Percentiles rank a stretch among this genome's conserved stretches.
phyloP scores from a whole-genome alignment of 2,797 vertebrate genomes.

The Octomys mimax region DNA sequence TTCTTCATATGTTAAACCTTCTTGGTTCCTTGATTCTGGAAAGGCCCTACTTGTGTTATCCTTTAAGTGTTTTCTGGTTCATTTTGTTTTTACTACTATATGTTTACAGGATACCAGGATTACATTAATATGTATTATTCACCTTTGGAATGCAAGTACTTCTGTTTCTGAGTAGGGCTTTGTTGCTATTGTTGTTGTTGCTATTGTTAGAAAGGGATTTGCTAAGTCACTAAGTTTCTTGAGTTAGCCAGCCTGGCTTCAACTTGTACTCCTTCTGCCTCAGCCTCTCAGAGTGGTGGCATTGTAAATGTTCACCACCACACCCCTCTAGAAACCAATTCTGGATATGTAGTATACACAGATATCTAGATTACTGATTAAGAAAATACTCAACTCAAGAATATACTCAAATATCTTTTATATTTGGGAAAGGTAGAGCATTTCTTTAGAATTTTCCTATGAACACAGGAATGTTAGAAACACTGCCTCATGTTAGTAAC shows the following conservation, averaged over 20 bases:
- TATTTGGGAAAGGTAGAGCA: not conserved
- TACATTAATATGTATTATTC: not conserved
- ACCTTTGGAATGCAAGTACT: not conserved
- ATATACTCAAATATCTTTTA: not conserved
- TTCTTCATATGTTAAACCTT: not conserved
- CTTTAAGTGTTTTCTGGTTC: not conserved
- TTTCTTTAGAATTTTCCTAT: slow-evolving; percentile 14
- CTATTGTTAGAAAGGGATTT: not conserved
- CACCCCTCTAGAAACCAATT: not conserved
- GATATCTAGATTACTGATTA: not conserved
- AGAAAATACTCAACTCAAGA: not conserved
- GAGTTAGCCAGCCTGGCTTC: not conserved
- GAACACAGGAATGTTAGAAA: not conserved
- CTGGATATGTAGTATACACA: not conserved
- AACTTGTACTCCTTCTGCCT: not conserved
- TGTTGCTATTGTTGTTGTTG: too few species aligned
- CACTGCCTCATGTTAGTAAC: not conserved
- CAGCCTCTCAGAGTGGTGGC: not conserved
- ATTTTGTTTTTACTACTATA: not conserved
- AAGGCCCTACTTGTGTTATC: not conserved
- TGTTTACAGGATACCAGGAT: not conserved
- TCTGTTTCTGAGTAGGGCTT: slow-evolving; percentile 1
- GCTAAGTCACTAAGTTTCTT: not conserved
- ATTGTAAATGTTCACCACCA: not conserved
- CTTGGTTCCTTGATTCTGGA: not conserved